Base-by-base conservation (phyloP, 1,140 invertebrate genomes). In the Ptiloglossa arizonensis region DNA sequence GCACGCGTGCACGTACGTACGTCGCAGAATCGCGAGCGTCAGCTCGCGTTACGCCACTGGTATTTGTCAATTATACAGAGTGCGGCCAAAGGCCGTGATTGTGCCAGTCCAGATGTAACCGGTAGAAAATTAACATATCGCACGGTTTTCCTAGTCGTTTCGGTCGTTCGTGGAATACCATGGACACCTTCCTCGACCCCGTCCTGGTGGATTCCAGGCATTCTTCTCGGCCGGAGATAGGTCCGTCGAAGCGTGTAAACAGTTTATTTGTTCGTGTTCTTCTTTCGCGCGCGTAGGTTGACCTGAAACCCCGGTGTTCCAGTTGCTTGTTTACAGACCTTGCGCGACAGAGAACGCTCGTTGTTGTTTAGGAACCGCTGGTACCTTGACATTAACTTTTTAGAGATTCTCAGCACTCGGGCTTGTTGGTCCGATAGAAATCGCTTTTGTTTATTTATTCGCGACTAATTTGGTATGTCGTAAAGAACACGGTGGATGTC, bases 21-120 rank as follows among this genome's bases (percentile, higher is more conserved):
- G 44, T 63, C 59, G 59, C 46, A 41, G 22, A 32, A 44, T 35
- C n/a, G 19, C 57, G 6, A 67, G 4, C 27, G 46, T 24, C 29
- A n/a, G 54, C 56, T 29, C 50, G 63, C 32, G n/a, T 80, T 72
- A 52, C 77, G 75, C 52, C 46, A 48, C 48, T 60, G 60, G 76
- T 86, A 82, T 87, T 87, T 83, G 73, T 84, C 82, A 86, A 85
- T 81, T 87, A 79, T 64, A 72, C n/a, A 24, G 35, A 50, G 27
- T 52, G 35, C 66, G 80, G 73, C 71, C 78, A 75, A 48, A 80
- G 68, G 71, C 52, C 74, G 60, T 50, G 71, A 77, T 86, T 76
- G 64, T 70, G 52, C 67, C 66, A 32, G 27, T 80, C 60, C 17
- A 76, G 56, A 67, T 44, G 41, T 22, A 54, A 74, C 59, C 50